These are phyloP conservation scores for Caenorhabditis afra DNA, from an alignment of 2,888 invertebrate genomes.

Conservation along the genomic window DNA sequence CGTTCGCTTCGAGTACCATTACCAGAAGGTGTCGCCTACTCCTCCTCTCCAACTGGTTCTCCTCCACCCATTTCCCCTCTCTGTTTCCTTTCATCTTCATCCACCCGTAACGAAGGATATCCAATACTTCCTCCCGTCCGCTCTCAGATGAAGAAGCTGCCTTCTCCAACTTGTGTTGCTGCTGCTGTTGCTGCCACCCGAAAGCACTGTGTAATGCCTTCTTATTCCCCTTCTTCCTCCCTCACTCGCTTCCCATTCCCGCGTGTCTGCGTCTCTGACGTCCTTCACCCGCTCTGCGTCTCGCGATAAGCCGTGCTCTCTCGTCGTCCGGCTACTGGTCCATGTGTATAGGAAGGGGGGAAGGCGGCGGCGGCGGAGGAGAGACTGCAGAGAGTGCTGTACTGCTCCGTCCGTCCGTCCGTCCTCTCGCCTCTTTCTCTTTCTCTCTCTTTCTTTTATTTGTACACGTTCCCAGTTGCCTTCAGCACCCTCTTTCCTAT, in stretches of 20 bases:
- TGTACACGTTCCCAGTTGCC: slow-evolving; percentile 24
- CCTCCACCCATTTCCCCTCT: slow-evolving; percentile 13
- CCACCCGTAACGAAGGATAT: slow-evolving; percentile 38
- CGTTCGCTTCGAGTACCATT: too few species aligned
- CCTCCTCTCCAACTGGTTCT: slow-evolving; percentile 6
- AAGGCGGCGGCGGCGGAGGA: slow-evolving; percentile 2
- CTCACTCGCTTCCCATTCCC: slow-evolving; percentile 40
- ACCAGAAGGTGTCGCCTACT: too few species aligned
- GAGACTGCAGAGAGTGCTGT: slow-evolving; percentile 13
- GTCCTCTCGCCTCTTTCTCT: slow-evolving; percentile 26
- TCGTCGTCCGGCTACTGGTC: not conserved
- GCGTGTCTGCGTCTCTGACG: slow-evolving; percentile 15
- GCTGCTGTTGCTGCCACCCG: slow-evolving; percentile 10
- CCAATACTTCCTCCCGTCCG: slow-evolving; percentile 31
- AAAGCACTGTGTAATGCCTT: slow-evolving; percentile 15
- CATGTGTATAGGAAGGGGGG: slow-evolving; percentile 11
- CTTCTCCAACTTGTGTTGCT: slow-evolving; percentile 12
- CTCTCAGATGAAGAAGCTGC: slow-evolving; percentile 18
- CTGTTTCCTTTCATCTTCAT: slow-evolving; percentile 24
- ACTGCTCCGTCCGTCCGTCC: slow-evolving; percentile 48
- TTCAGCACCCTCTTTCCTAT: slow-evolving; percentile 2
- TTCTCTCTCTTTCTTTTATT: slow-evolving; percentile 18
- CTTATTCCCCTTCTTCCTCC: not conserved
- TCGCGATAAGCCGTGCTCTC: slow-evolving; percentile 19
- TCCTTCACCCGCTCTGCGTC: slow-evolving; percentile 40